Evolutionary conservation across 2,113 vertebrate species (phyloP).

Genomic region (Meleagris gallopavo): DNA sequence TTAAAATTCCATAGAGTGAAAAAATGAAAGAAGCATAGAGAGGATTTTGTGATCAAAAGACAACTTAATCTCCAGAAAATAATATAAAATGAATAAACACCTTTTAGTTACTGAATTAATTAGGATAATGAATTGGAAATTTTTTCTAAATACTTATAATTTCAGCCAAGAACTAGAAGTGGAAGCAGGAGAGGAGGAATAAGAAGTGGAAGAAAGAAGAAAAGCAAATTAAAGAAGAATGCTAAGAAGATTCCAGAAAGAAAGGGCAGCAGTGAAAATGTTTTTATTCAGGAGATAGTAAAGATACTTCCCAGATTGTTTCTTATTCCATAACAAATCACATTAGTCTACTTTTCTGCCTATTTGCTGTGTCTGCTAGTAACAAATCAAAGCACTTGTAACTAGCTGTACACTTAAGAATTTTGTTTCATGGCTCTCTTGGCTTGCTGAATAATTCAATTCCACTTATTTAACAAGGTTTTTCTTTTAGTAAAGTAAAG

Average conservation of each 20-base stretch:
- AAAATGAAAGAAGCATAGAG: neutral
- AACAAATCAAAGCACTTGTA: neutral
- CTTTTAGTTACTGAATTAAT: neutral
- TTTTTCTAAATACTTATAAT: neutral
- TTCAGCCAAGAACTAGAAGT: neutral
- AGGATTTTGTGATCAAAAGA: neutral
- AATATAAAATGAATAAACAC: neutral
- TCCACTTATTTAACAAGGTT: neutral
- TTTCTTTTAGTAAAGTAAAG: neutral
- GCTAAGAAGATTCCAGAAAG: neutral
- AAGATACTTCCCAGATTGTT: neutral
- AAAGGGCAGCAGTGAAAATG: neutral
- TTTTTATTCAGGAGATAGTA: neutral
- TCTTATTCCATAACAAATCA: neutral
- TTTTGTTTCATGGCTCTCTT: neutral
- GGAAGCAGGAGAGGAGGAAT: neutral
- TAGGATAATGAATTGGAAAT: neutral
- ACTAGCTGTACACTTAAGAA: neutral
- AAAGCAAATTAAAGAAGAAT: neutral
- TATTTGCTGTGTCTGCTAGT: neutral
- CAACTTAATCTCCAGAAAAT: neutral
- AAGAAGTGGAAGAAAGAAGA: neutral
- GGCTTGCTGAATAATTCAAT: slow-evolving; percentile 17
- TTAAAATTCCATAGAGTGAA: neutral
- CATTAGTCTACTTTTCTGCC: neutral